Evolutionary conservation across 2,888 invertebrate genomes (phyloP), one percentile per base, ranked within the genome.

Genomic region (Achlya flavicornis): DNA sequence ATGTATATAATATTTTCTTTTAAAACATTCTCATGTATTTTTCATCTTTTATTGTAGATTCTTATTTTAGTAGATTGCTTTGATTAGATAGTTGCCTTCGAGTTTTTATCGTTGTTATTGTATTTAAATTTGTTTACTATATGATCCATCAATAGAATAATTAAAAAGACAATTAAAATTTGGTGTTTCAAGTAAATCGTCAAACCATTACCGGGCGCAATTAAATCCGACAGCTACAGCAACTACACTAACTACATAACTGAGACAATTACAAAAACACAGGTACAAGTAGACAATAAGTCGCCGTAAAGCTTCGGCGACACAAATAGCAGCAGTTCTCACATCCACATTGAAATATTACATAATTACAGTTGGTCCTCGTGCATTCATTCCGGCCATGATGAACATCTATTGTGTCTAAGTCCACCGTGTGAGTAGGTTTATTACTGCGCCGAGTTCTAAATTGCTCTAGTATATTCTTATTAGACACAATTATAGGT

Each of bases 261-360:
- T 41, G 33, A n/a, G 26, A 62, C 61, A 66, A 75, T 66, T 46
- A 61, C 57, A 63, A 62, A 65, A 68, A 61, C 70, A 65, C 62
- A 74, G 12, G 66, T 69, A 73, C 69, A 73, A 46, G 61, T 61
- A 73, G 71, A 75, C 72, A 76, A 76, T 70, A 68, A 63, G 70
- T 73, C 69, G 68, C 71, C 68, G 65, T 79, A 78, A 74, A 72
- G 68, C 69, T 65, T 61, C 59, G 63, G 66, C 63, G 74, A 78
- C 78, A 72, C 71, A 74, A 80, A 80, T 78, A 78, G 72, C 75
- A 33, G 57, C 59, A 66, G 62, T 60, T 71, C 67, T 72, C 76
- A 75, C 80, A 74, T 74, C 70, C 69, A 73, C 71, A 72, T 72
- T 83, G 78, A 88, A 84, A 81, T 86, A 86, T 87, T 82, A 80